Evolutionary conservation across 2,113 vertebrate species (phyloP).

Genomic region (Mirza zaza): DNA sequence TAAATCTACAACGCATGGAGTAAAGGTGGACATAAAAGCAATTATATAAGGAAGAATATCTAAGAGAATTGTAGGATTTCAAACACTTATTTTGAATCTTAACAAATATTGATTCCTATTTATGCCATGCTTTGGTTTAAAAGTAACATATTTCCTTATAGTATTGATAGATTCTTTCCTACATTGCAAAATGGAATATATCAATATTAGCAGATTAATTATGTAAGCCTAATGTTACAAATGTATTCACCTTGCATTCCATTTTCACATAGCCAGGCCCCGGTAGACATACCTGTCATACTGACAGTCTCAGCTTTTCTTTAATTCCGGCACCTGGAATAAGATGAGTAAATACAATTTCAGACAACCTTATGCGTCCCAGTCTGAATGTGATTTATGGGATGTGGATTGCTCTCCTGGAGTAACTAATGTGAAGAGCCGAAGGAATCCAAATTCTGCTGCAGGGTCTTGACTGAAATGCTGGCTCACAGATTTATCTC

Average conservation of each 20-base stretch:
- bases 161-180: not conserved
- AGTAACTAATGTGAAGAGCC: constrained; percentile 46
- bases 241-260: not conserved
- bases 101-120: not conserved
- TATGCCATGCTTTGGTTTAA: not conserved
- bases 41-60: not conserved
- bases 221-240: not conserved
- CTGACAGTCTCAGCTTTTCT: not conserved
- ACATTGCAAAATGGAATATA: not conserved
- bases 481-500: not conserved
- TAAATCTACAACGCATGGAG: not conserved
- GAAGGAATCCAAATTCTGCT: constrained; percentile 32
- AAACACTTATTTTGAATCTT: not conserved
- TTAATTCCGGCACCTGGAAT: not conserved
- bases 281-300: not conserved
- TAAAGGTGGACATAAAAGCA: not conserved
- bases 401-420: constrained; percentile 10
- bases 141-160: not conserved
- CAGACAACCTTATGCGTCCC: constrained; percentile 29
- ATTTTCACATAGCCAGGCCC: not conserved
- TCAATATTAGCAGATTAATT: not conserved
- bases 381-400: constrained; percentile 44
- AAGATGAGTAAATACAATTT: constrained; percentile 42
- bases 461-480: not conserved
- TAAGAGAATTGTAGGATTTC: not conserved